Base-by-base conservation (phyloP, 1,140 invertebrate genomes). In the Heliconius nattereri region DNA sequence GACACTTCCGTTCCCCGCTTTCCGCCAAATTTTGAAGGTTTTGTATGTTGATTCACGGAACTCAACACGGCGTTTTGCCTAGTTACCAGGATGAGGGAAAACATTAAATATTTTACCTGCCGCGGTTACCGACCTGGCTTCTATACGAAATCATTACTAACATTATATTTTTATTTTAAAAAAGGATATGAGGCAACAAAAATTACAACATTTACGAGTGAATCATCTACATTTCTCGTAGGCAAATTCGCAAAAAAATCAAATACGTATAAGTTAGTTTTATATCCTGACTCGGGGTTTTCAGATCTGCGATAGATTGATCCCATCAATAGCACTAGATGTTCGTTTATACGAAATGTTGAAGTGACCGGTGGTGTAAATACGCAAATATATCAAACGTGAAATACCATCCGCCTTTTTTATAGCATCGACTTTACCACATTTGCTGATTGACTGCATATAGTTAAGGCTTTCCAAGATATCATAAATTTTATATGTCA, bases 291-390 rank as follows among this genome's bases (percentile, higher is more conserved):
- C 20, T 78, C 19, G 79, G 75, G 73, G 83, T 83, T 84, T 84
- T 72, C 83, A 82, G 83, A 82, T 87, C 87, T 88, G 87, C 71
- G 76, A 80, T 80, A 82, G 85, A 88, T 86, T 81, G 80, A 81
- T 74, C 78, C 82, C 74, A 86, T 86, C 86, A 87, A 81, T 84
- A 77, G 77, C 85, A 87, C 83, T 81, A 83, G 83, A 84, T 79
- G 84, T 82, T 82, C 57, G 57, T 26, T 66, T 16, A 66, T 66
- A 66, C 13, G 11, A 16, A 16, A 66, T 29, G 60, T 66, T 26
- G 23, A 66, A 66, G 60, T 66, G 60, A 66, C 60, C 60, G 13
- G 26, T 66, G 60, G 8, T 11, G 23, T 66, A 66, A 11, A 16
- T 66, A 29, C 60, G 3, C 29, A 66, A 23, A 66, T 66, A 26